Percentiles rank a stretch among this genome's conserved stretches.
Conservation (phyloP, 2,888 invertebrate species). For the Mylabris sibirica region DNA sequence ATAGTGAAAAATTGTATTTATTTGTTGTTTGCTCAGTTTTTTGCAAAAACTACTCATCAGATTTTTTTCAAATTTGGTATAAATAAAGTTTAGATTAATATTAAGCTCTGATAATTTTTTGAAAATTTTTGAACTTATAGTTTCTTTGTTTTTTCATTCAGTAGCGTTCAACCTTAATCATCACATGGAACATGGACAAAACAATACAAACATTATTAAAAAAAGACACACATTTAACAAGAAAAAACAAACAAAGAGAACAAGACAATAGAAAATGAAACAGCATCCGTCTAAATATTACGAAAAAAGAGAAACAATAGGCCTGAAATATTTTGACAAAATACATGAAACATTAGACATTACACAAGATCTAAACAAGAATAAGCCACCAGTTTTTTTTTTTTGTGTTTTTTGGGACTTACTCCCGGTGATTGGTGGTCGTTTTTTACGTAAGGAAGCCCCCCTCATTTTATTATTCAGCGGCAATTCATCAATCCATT, state of each 20-base stretch:
- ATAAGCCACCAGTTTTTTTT: neutral
- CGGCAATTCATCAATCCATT: constrained; percentile 47
- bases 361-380: neutral
- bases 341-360: neutral
- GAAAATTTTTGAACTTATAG: too few species aligned
- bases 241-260: neutral
- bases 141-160: too few species aligned
- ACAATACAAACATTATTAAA: too few species aligned
- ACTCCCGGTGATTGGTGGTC: constrained; percentile 48
- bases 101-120: too few species aligned
- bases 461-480: constrained; percentile 36
- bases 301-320: neutral
- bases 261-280: neutral
- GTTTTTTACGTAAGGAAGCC: constrained; percentile 42
- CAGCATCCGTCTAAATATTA: neutral
- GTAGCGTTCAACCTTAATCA: too few species aligned
- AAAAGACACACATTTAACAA: constrained; percentile 10
- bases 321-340: neutral
- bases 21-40: too few species aligned
- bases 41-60: too few species aligned
- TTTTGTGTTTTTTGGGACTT: constrained; percentile 42
- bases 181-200: too few species aligned
- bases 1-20: too few species aligned
- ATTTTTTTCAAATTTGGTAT: too few species aligned
- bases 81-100: too few species aligned